Base-by-base conservation (phyloP, 2,797 vertebrate genomes). In the Lepidocolaptes lacrymiger region DNA sequence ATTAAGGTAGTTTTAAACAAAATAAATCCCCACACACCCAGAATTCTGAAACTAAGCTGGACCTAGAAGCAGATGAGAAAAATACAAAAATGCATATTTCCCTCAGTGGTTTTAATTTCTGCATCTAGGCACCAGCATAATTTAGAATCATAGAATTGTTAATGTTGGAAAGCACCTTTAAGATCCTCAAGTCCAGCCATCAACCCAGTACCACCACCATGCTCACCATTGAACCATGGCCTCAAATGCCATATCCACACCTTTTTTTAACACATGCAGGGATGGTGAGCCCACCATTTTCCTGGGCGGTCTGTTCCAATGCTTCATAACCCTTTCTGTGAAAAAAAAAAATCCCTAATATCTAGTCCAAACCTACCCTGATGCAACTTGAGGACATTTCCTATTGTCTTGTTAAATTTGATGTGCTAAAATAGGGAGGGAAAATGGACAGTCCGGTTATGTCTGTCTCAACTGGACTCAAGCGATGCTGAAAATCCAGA, bases 181-280 rank as follows among this genome's bases (percentile, higher is more conserved):
- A 41, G 34, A 48, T 36, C 5, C n/a, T n/a, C 32, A 24, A n/a
- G 8, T 62, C 21, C 8, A 32, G 12, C 71, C 13, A 27, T 54
- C 30, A 54, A 5, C 5, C 0, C 0, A 54, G 23, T 4, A n/a
- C 9, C 15, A 41, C 15, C 30, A 54, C 32, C 2, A 36, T 24
- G 34, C 52, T 32, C 44, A 78, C 21, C 19, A 66, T 59, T 59
- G 72, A 52, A 32, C 39, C 13, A 36, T n/a, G 39, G 13, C 19
- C 22, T 90, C 46, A 36, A 21, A 15, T 9, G 19, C 39, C 14
- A 10, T 41, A 17, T 44, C 10, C 59, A 59, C 13, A 12, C 4
- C 4, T 27, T 64, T 64, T 66, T 39, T 43, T 79, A 4, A 44
- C 32, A 20, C 9, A 9, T 41, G 13, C 34, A 41, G 34, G 22